Percentiles rank a stretch among this genome's conserved stretches.
Conservation (phyloP, 1,140 invertebrate genomes). For the Formica selysi region DNA sequence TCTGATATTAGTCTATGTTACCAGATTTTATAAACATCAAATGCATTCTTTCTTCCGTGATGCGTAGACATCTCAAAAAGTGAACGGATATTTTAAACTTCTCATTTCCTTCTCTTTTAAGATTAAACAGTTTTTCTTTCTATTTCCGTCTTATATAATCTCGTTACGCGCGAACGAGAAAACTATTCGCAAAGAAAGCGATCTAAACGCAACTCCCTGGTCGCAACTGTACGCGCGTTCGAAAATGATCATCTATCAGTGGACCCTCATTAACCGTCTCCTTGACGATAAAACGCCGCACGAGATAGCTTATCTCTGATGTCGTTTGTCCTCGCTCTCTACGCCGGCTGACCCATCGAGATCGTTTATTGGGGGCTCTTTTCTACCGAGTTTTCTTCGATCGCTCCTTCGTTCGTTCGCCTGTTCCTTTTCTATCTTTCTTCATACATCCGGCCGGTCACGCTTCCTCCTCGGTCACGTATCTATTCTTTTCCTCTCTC, state of each 20-base stretch:
- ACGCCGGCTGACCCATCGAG: conserved; percentile 65
- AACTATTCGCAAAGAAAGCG: background rate
- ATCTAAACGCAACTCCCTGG: background rate
- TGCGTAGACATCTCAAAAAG: background rate
- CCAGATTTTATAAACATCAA: background rate
- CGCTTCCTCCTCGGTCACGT: conserved; percentile 58
- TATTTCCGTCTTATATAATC: background rate
- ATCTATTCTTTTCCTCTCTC: conserved; percentile 24
- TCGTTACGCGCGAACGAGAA: background rate
- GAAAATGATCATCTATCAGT: conserved; percentile 74
- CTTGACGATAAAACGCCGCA: conserved; percentile 75
- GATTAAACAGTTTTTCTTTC: conserved; percentile 8
- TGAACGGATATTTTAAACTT: background rate
- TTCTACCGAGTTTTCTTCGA: conserved; percentile 45
- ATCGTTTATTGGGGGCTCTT: conserved; percentile 60
- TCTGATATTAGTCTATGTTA: no score
- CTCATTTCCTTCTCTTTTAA: conserved; percentile 7
- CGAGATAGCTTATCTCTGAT: conserved; percentile 78
- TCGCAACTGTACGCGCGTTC: conserved; percentile 36
- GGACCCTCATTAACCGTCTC: conserved; percentile 78
- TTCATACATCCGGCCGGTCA: conserved; percentile 8
- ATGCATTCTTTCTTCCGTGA: background rate
- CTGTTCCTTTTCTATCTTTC: conserved; percentile 28
- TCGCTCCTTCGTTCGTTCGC: conserved; percentile 4
- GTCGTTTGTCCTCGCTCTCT: conserved; percentile 66